Percentiles rank a stretch among this genome's conserved stretches.
These are phyloP conservation scores for Calidris pygmaea DNA, from an alignment of 2,113 vertebrate genomes.

Conservation along the genomic window DNA sequence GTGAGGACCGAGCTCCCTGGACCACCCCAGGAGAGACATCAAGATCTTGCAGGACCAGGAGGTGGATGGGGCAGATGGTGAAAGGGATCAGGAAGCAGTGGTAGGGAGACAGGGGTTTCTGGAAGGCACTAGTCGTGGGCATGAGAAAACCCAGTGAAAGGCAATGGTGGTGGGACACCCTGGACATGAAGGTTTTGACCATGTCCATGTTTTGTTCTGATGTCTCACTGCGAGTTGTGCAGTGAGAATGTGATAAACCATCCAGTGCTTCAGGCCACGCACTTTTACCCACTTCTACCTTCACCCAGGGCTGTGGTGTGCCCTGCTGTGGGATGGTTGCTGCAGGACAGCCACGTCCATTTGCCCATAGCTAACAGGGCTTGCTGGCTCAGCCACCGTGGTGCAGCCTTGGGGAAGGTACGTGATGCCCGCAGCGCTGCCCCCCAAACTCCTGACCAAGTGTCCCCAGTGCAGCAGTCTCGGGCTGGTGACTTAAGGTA, in stretches of 20 bases:
- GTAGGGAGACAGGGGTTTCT: background rate
- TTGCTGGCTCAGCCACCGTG: rapidly evolving
- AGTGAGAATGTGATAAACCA: background rate
- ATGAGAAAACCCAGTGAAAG: background rate
- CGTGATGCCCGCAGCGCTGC: rapidly evolving
- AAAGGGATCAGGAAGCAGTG: background rate
- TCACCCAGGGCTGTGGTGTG: background rate
- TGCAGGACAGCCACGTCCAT: rapidly evolving
- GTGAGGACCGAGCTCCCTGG: background rate
- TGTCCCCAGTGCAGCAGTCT: background rate
- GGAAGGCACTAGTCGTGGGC: background rate
- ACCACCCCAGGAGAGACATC: background rate
- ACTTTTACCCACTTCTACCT: background rate
- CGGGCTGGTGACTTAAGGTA: background rate
- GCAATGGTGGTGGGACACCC: background rate
- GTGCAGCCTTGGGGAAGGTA: background rate
- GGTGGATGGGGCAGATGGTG: background rate
- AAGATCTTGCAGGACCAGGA: background rate
- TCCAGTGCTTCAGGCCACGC: rapidly evolving
- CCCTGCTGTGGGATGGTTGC: background rate
- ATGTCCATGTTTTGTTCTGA: background rate
- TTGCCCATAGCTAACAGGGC: background rate
- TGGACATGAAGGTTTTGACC: background rate
- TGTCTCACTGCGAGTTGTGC: background rate
- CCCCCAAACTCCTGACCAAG: background rate